phyloP scores from a whole-genome alignment of 2,888 invertebrate genomes.

The Heteropelma amictum region DNA sequence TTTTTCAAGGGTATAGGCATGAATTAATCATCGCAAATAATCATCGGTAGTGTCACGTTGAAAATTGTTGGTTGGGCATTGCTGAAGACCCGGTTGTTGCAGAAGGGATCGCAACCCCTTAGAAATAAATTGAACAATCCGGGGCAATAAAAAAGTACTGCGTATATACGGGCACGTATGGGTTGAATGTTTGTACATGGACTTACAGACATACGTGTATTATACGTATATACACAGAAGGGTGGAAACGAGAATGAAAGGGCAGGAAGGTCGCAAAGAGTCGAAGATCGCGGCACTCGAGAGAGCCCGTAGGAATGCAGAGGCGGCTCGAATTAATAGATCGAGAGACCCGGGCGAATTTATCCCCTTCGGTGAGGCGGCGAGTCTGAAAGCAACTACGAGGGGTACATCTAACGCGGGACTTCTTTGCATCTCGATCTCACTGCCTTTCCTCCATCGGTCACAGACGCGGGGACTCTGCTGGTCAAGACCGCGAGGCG shows the following conservation, averaged over 20 bases:
- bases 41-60: slow-evolving; percentile 8
- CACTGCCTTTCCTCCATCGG: slow-evolving; percentile 27
- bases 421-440: slow-evolving; percentile 43
- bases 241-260: slow-evolving; percentile 58
- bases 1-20: neutral
- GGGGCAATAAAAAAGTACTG: slow-evolving; percentile 40
- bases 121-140: slow-evolving; percentile 49
- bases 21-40: slow-evolving; percentile 15
- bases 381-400: slow-evolving; percentile 41
- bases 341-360: slow-evolving; percentile 75
- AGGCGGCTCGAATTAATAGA: slow-evolving; percentile 76
- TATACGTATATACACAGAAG: slow-evolving; percentile 6
- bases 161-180: neutral
- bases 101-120: slow-evolving; percentile 34
- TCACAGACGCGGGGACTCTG: neutral
- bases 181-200: no score
- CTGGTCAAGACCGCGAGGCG: neutral
- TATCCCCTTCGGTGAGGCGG: slow-evolving; percentile 71
- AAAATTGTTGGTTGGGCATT: no score
- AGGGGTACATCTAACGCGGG: slow-evolving; percentile 24
- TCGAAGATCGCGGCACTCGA: slow-evolving; percentile 64
- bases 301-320: slow-evolving; percentile 71
- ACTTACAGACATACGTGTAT: neutral
- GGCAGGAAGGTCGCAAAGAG: slow-evolving; percentile 66
- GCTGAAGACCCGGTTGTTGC: slow-evolving; percentile 52